Percentiles rank a stretch among this genome's conserved stretches.
These are phyloP conservation scores for Alouatta palliata DNA, from an alignment of 2,113 vertebrate genomes.

Conservation along the genomic window DNA sequence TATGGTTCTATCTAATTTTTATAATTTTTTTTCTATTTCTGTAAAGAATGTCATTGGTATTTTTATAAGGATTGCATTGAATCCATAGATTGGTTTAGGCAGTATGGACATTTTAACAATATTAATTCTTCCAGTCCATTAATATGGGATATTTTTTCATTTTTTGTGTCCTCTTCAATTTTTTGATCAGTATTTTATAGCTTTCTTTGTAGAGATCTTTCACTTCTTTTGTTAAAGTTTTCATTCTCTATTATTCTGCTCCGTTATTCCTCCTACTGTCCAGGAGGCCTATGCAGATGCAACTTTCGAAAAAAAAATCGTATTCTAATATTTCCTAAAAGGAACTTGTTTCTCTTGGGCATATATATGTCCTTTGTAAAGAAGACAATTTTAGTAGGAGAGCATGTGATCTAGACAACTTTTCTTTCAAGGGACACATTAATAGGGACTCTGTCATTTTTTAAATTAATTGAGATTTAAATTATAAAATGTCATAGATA, in stretches of 20 bases:
- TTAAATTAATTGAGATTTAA: constrained; percentile 4
- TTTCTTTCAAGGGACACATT: background rate
- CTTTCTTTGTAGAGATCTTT: background rate
- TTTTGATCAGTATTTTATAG: background rate
- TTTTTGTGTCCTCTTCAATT: background rate
- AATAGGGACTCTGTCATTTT: background rate
- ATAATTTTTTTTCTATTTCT: background rate
- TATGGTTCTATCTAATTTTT: background rate
- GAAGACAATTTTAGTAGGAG: background rate
- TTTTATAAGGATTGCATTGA: background rate
- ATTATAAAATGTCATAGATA: background rate
- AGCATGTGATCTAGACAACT: background rate
- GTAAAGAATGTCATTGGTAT: background rate
- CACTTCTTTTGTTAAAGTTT: background rate
- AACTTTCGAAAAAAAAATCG: background rate
- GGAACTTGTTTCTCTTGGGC: background rate
- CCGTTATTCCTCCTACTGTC: background rate
- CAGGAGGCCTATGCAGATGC: background rate
- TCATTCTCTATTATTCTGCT: background rate
- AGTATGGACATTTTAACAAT: background rate
- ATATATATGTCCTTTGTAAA: background rate
- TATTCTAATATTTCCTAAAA: constrained; percentile 2
- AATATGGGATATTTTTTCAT: background rate
- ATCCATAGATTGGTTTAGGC: background rate
- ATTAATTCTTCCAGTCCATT: background rate